Evolutionary conservation across 2,113 vertebrate genomes (phyloP), one percentile per base, ranked within the genome.

Genomic region (Cottus gobio): DNA sequence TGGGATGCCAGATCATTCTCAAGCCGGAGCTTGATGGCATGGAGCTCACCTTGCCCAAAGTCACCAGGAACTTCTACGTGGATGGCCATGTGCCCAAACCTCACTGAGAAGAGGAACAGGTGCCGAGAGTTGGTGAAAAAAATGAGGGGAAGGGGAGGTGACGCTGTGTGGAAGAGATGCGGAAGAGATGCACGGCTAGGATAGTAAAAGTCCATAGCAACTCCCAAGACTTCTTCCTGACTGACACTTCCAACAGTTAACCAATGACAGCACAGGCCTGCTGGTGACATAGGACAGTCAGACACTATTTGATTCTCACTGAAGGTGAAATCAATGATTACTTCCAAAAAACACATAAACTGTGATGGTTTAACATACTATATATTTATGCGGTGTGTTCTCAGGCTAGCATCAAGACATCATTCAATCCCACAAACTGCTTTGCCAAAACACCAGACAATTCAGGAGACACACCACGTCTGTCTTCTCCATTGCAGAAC

Each of bases 1-100:
- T 98, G 44, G 95, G 97, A 77, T 98, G 97, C 90, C 97, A 98
- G 94, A 95, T 98, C 61, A 73, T 96, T 70, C 95, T 98, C 20
- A 96, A 93, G 0, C 91, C 79, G 0, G 96, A 96, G 71, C 89
- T 97, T 34, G 96, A 97, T 0, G 97, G 97, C 52, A 96, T 96
- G 0, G 95, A 96, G 80, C 85, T 98, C 50, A 96, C 95, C 0
- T 91, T 98, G 56, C 97, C 97, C 79, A 96, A 94, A 89, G 93
- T 96, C 93, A 98, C 97, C 30, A 94, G 97, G 75, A 98, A 98
- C 93, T 98, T 98, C 91, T 98, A 98, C 0, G 97, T 98, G 80
- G 97, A 98, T 0, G 97, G 97, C 3, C 97, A 98, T 1, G 90
- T 96, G 28, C 97, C 97, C 73, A 97, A 96, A 85, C 96, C 96